Base-by-base conservation (phyloP, 2,797 vertebrate species). In the Alauda arvensis region DNA sequence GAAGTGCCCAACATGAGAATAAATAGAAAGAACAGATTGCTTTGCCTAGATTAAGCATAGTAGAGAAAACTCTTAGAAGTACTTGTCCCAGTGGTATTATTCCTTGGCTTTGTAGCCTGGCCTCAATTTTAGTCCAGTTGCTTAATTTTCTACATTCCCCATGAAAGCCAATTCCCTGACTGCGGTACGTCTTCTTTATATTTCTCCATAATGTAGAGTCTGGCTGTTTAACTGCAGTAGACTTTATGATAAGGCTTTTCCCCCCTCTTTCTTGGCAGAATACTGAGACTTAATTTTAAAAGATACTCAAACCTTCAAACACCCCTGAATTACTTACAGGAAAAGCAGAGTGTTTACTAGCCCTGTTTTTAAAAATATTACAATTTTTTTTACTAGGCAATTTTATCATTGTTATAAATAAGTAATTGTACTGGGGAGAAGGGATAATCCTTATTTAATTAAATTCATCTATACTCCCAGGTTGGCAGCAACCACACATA, bases 371-470 rank as follows among this genome's bases (percentile, higher is more conserved):
- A 89, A 94, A 96, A 97, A 96, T 96, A 97, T 94, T 95, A 95
- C 95, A 90, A 92, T 95, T 69, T 95, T 97, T 96, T 97, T 97
- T 96, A 97, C 97, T 97, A 97, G 96, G 93, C 94, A 96, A 96
- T 97, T 97, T 96, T 97, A 97, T 97, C 96, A 97, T 98, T 98
- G 97, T 98, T 97, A 97, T 98, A 97, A 97, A 97, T 98, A 97
- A 98, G 97, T 98, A 98, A 98, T 98, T 97, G 97, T 97, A 97
- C 97, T 97, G 96, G 96, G 96, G 96, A 98, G 95, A 97, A 97
- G 96, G 96, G 96, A 97, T 98, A 98, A 98, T 98, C 97, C 97
- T 97, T 97, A 97, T 97, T 98, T 98, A 98, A 98, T 98, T 97
- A 98, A 98, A 97, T 97, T 97, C 97, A 97, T 97, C 97, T 97